phyloP scores from a whole-genome alignment of 2,888 invertebrate species.

The Tortricodes alternella region DNA sequence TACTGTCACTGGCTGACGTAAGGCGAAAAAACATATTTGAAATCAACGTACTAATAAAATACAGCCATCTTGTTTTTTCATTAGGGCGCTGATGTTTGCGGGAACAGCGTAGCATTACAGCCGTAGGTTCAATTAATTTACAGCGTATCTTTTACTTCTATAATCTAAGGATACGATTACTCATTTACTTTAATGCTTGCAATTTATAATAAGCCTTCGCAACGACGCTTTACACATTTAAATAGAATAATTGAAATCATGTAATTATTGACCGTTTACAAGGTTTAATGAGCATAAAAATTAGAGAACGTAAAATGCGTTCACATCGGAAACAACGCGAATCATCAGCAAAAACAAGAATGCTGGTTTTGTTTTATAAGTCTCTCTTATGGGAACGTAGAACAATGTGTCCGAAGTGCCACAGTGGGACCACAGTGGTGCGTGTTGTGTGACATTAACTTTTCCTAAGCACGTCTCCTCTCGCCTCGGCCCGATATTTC shows the following conservation, averaged over 20 bases:
- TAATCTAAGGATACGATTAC: too few species aligned
- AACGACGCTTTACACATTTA: slow-evolving; percentile 8
- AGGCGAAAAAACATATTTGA: too few species aligned
- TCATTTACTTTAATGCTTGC: slow-evolving; percentile 27
- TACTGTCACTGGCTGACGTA: too few species aligned
- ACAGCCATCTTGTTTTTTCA: too few species aligned
- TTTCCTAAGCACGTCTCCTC: slow-evolving; percentile 46
- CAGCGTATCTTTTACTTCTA: too few species aligned
- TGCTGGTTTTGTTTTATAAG: slow-evolving; percentile 15
- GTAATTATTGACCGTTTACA: slow-evolving; percentile 1
- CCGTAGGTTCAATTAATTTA: too few species aligned
- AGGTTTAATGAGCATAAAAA: slow-evolving; percentile 22
- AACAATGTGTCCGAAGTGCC: too few species aligned
- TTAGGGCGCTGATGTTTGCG: too few species aligned
- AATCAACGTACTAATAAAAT: too few species aligned
- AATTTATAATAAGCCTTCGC: slow-evolving; percentile 3
- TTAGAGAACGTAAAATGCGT: slow-evolving; percentile 10
- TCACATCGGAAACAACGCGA: slow-evolving; percentile 22
- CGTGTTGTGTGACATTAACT: slow-evolving; percentile 23
- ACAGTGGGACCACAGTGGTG: slow-evolving; percentile 11
- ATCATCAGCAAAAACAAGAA: slow-evolving; percentile 17
- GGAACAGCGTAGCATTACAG: too few species aligned
- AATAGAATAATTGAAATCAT: slow-evolving; percentile 6
- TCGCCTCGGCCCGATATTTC: slow-evolving; percentile 57
- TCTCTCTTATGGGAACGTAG: slow-evolving; percentile 19